Base-by-base conservation (phyloP, 2,113 vertebrate genomes). In the Xerus inauris region DNA sequence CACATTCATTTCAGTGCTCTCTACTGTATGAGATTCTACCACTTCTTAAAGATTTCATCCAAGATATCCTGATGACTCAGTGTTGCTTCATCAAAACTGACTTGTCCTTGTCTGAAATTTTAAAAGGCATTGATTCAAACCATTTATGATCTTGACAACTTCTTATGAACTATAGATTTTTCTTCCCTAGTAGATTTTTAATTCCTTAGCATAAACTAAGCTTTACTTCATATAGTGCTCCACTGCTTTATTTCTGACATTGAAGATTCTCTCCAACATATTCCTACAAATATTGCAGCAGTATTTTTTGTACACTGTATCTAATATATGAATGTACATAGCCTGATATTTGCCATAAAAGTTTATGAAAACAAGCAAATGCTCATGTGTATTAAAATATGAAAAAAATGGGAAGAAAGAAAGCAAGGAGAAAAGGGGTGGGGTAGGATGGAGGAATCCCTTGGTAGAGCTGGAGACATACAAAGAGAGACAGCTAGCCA, bases 381-480 rank as follows among this genome's bases (percentile, higher is more conserved):
- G 10, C 35, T 51, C 1, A 8, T 3, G 0, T 35, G 4, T 38
- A 14, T 59, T 28, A 73, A 30, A 9, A 76, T 26, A 12, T 87
- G 45, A 73, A 9, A 19, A 38, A 95, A 14, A 47, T 6, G 11
- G 11, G 1, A 2, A 3, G 4, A 26, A 16, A 19, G 40, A 71
- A 6, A 40, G 0, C 3, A 67, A 57, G 17, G 32, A 10, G 19
- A 35, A 93, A 81, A 71, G 20, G 7, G 0, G 8, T 16, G 1
- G 1, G 3, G 2, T 64, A 65, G 20, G 11, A 32, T n/a, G 14
- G 28, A 32, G 6, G 59, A 35, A 40, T 35, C 11, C 0, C 0
- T 28, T 80, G 16, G 28, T 38, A 90, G 47, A 73, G 14, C 19
- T 87, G 14, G 22, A 86, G 20, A 76, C 13, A 84, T 32, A 40